Percentiles rank a stretch among this genome's conserved stretches.
These are phyloP conservation scores for Acrobasis suavella DNA, from an alignment of 2,888 invertebrate genomes.

Conservation along the genomic window DNA sequence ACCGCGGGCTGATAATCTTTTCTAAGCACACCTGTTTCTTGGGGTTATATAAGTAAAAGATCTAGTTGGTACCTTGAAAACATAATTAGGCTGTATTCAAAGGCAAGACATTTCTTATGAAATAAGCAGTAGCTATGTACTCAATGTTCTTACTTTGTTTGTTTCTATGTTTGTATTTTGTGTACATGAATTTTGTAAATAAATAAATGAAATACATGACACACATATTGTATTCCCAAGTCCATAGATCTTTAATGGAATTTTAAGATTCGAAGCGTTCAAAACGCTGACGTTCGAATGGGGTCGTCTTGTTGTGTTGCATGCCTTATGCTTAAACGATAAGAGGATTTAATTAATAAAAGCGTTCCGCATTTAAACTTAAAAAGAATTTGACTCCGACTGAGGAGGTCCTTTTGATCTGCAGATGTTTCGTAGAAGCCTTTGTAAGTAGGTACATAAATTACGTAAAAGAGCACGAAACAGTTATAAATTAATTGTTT, in stretches of 20 bases:
- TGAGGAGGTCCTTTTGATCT: slow-evolving; percentile 4
- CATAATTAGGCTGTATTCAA: too few species aligned
- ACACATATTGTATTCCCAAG: too few species aligned
- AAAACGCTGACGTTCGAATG: background rate
- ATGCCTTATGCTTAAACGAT: background rate
- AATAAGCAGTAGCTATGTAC: too few species aligned
- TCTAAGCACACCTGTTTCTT: too few species aligned
- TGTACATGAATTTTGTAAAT: too few species aligned
- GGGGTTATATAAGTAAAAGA: too few species aligned
- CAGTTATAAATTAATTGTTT: background rate
- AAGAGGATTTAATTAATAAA: slow-evolving; percentile 3
- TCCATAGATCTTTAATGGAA: background rate
- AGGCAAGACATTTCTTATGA: too few species aligned
- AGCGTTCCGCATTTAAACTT: slow-evolving; percentile 9
- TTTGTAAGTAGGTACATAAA: background rate
- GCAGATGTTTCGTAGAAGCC: background rate
- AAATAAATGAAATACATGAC: too few species aligned
- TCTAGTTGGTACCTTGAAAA: too few species aligned
- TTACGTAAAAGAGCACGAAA: background rate
- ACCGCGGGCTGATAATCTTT: too few species aligned
- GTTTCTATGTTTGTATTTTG: too few species aligned
- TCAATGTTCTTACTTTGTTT: too few species aligned
- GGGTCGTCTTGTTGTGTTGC: background rate
- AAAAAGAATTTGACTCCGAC: slow-evolving; percentile 8
- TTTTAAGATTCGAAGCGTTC: background rate